Percentiles rank a stretch among this genome's conserved stretches.
Evolutionary conservation across 2,113 vertebrate species (phyloP).

Genomic region (Bos javanicus): DNA sequence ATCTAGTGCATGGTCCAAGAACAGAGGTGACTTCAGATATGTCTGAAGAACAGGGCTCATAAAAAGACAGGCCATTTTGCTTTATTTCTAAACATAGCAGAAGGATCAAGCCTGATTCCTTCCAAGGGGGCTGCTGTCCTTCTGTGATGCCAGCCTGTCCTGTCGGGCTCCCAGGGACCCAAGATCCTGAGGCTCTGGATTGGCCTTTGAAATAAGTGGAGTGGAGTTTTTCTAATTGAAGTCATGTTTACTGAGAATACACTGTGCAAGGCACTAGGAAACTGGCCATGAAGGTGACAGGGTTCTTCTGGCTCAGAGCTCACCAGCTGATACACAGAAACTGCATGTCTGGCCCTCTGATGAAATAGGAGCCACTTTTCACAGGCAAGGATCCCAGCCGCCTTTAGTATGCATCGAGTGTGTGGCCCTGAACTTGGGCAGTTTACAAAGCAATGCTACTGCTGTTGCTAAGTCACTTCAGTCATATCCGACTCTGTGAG

Average conservation of each 20-base stretch:
- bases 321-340: no score
- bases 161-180: background rate
- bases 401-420: rapidly evolving
- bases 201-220: background rate
- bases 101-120: rapidly evolving
- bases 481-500: no score
- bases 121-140: rapidly evolving
- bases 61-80: background rate
- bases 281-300: rapidly evolving
- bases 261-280: rapidly evolving
- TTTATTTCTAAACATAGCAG: background rate
- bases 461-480: no score
- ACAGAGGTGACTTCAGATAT: background rate
- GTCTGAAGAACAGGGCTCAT: background rate
- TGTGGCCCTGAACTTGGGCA: rapidly evolving
- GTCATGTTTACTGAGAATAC: background rate
- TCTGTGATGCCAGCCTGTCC: background rate
- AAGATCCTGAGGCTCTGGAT: background rate
- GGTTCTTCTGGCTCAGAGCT: background rate
- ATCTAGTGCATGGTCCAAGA: background rate
- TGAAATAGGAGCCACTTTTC: rapidly evolving
- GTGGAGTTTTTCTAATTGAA: background rate
- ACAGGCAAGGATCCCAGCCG: rapidly evolving
- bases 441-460: background rate
- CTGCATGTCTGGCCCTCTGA: no score